Percentiles rank a stretch among this genome's conserved stretches.
Conservation (phyloP, 2,797 vertebrate genomes). For the Falco peregrinus region DNA sequence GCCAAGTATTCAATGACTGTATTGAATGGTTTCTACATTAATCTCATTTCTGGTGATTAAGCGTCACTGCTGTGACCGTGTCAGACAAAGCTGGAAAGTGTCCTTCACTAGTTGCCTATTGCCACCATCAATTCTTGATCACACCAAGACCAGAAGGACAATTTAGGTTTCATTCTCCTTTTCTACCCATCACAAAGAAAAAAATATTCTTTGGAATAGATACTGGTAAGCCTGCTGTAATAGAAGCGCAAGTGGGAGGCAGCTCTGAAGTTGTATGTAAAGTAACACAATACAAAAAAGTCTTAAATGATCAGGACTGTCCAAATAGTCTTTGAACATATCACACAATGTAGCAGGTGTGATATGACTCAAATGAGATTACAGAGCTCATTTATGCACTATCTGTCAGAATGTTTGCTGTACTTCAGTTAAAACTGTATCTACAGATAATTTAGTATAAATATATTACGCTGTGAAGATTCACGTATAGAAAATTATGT, state of each 20-base stretch:
- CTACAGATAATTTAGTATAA: not conserved
- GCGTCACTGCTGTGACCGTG: not conserved
- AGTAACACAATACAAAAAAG: not conserved
- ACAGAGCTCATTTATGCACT: not conserved
- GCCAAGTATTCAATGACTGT: not conserved
- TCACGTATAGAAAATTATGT: not conserved
- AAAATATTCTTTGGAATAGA: not conserved
- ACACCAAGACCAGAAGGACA: not conserved
- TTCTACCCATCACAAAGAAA: not conserved
- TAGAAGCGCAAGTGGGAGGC: not conserved
- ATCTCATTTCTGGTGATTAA: not conserved
- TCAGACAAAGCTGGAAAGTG: not conserved
- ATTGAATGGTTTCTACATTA: not conserved
- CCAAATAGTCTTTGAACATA: not conserved
- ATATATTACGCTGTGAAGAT: not conserved
- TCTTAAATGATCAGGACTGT: not conserved
- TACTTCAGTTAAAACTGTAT: not conserved
- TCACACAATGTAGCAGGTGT: not conserved
- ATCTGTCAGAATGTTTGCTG: not conserved
- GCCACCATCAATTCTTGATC: not conserved
- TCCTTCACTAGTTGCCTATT: not conserved
- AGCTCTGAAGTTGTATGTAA: not conserved
- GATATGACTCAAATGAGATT: not conserved
- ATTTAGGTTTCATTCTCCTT: not conserved
- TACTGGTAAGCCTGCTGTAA: not conserved